phyloP scores from a whole-genome alignment of 2,797 vertebrate species.

The Notoglanidium macrostoma region DNA sequence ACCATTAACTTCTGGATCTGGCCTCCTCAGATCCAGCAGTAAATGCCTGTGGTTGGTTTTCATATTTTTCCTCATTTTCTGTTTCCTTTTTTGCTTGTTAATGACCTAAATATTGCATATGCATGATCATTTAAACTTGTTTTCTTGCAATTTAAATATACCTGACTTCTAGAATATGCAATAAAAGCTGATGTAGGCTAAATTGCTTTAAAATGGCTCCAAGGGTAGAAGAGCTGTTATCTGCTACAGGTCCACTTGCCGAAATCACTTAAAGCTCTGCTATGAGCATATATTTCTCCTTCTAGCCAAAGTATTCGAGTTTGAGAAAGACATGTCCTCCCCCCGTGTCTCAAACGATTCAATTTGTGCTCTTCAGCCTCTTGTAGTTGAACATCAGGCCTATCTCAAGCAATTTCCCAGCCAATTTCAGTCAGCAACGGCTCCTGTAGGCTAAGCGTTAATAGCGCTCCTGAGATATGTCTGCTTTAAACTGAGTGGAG shows the following conservation, averaged over 20 bases:
- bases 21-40: neutral
- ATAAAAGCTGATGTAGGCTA: constrained; percentile 18
- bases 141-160: neutral
- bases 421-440: constrained; percentile 51
- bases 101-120: neutral
- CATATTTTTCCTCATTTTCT: neutral
- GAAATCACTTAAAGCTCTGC: constrained; percentile 21
- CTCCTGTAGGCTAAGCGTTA: constrained; percentile 30
- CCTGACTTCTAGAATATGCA: neutral
- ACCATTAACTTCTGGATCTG: neutral
- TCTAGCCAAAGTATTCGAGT: constrained; percentile 6
- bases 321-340: constrained; percentile 25
- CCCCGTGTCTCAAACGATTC: constrained; percentile 11
- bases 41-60: neutral
- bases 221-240: constrained; percentile 7
- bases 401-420: constrained; percentile 59
- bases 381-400: constrained; percentile 39
- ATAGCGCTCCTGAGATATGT: constrained; percentile 35
- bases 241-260: constrained; percentile 3
- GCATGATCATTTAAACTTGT: neutral
- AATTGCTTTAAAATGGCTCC: constrained; percentile 11
- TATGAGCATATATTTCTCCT: constrained; percentile 12
- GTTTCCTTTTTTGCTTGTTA: neutral
- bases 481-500: constrained; percentile 37
- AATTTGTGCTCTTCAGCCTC: constrained; percentile 33